Conservation (phyloP, 1,140 invertebrate genomes). For the Halyomorpha halys region DNA sequence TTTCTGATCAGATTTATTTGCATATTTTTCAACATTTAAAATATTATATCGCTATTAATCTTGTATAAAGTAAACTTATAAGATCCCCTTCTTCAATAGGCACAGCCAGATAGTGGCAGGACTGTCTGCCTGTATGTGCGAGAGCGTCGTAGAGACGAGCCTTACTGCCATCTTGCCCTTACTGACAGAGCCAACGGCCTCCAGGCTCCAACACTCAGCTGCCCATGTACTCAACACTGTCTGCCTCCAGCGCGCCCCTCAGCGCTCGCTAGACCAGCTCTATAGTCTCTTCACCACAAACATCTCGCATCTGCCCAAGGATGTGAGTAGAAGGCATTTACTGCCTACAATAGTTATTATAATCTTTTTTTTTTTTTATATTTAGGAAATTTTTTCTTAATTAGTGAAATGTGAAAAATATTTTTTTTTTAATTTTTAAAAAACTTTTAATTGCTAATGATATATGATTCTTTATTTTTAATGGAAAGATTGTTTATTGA, state of each 20-base stretch:
- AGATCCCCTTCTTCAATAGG: slow-evolving; percentile 34
- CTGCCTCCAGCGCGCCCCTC: slow-evolving; percentile 44
- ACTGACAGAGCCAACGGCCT: slow-evolving; percentile 34
- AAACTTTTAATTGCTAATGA: no score
- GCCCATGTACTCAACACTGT: slow-evolving; percentile 48
- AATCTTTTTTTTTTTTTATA: no score
- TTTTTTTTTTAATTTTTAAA: no score
- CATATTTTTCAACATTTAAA: no score
- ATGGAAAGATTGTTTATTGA: no score
- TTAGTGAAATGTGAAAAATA: no score
- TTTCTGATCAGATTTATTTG: no score
- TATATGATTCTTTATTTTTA: no score
- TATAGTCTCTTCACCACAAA: slow-evolving; percentile 31
- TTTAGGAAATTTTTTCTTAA: no score
- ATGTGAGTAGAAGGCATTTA: slow-evolving; percentile 29
- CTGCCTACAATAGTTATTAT: no score
- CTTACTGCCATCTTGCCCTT: slow-evolving; percentile 29
- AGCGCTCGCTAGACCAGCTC: slow-evolving; percentile 37
- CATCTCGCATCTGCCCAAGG: slow-evolving; percentile 39
- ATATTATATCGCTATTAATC: no score
- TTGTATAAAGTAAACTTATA: no score
- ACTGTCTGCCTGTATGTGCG: slow-evolving; percentile 54
- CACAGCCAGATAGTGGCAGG: slow-evolving; percentile 56
- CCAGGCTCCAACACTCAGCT: slow-evolving; percentile 47
- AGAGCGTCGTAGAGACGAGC: slow-evolving; percentile 38